These are phyloP conservation scores for Thyatira batis DNA, from an alignment of 2,888 invertebrate species.

Conservation along the genomic window DNA sequence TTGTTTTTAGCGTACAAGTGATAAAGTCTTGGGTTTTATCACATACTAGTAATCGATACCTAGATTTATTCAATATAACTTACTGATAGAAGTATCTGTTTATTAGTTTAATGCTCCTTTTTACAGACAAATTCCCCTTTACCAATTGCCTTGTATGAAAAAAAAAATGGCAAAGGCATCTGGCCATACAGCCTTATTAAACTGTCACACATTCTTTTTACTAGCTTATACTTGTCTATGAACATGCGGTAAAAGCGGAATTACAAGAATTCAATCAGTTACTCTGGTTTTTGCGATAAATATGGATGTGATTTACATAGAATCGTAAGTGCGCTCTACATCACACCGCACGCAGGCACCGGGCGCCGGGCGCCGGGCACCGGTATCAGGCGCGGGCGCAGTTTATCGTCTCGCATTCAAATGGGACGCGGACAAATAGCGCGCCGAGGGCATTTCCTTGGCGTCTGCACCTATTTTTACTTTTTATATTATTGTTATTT, in stretches of 20 bases:
- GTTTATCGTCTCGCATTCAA: slow-evolving; percentile 12
- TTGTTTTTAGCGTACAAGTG: no score
- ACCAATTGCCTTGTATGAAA: no score
- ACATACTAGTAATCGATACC: no score
- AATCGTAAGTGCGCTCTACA: not conserved
- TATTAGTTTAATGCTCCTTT: no score
- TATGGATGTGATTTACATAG: not conserved
- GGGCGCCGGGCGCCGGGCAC: not conserved
- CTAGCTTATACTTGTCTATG: no score
- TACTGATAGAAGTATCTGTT: no score
- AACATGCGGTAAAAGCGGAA: not conserved
- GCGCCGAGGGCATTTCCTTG: slow-evolving; percentile 16
- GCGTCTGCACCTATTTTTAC: not conserved
- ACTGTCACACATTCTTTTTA: no score
- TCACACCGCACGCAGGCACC: not conserved
- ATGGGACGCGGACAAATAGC: slow-evolving; percentile 21
- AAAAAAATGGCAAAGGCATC: no score
- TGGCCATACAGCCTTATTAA: no score
- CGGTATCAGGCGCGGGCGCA: not conserved
- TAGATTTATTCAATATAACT: no score
- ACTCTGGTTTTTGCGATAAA: not conserved
- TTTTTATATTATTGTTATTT: not conserved
- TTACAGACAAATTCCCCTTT: no score
- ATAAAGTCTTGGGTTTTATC: no score
- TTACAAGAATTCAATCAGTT: not conserved